Percentiles rank a stretch among this genome's conserved stretches.
Conservation (phyloP, 2,888 invertebrate species). For the Netelia fuscicornis region DNA sequence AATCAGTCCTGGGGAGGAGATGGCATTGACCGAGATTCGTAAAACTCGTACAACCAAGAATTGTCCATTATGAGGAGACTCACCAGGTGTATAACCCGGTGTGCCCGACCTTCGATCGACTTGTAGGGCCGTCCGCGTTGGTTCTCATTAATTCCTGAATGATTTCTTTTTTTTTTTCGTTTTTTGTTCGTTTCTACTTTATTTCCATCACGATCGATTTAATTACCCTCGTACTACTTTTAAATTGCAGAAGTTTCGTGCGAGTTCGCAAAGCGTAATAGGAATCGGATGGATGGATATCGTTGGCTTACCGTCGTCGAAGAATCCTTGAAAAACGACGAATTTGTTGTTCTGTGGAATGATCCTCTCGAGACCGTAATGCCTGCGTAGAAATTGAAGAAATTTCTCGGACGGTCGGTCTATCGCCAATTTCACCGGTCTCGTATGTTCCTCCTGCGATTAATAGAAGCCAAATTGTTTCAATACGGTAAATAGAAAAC, state of each 20-base stretch:
- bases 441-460: constrained; percentile 88
- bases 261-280: background rate
- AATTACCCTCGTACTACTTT: constrained; percentile 49
- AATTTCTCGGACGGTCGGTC: constrained; percentile 97
- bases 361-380: constrained; percentile 89
- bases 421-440: constrained; percentile 92
- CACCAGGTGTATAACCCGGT: constrained; percentile 48
- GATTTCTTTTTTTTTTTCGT: constrained; percentile 3
- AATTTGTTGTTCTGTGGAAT: constrained; percentile 95
- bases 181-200: constrained; percentile 3
- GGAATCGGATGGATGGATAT: background rate
- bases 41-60: constrained; percentile 65
- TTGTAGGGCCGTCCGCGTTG: constrained; percentile 54
- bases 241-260: constrained; percentile 6
- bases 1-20: constrained; percentile 66
- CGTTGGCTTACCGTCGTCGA: constrained; percentile 84
- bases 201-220: constrained; percentile 51
- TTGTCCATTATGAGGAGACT: constrained; percentile 67
- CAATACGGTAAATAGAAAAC: background rate
- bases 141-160: constrained; percentile 58
- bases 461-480: constrained; percentile 21
- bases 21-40: constrained; percentile 79
- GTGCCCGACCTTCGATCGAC: constrained; percentile 70
- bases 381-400: constrained; percentile 92
- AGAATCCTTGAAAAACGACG: constrained; percentile 94